phyloP scores from a whole-genome alignment of 2,113 vertebrate species.

The Delphinus delphis region DNA sequence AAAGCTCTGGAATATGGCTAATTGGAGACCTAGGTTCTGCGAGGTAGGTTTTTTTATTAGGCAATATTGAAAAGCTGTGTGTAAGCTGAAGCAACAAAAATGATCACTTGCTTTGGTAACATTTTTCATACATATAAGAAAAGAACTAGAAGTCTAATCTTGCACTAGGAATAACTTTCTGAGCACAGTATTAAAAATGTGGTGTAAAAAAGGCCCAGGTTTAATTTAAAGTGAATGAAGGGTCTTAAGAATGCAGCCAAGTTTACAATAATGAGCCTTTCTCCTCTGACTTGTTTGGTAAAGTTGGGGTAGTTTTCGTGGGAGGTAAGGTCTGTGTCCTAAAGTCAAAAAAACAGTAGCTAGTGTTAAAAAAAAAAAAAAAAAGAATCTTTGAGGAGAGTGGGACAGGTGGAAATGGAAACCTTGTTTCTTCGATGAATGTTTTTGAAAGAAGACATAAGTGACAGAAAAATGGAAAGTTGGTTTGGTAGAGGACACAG shows the following conservation, averaged over 20 bases:
- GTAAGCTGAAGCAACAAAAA: background rate
- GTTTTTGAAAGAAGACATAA: background rate
- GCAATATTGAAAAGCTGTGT: background rate
- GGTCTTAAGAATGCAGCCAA: background rate
- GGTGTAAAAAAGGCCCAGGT: background rate
- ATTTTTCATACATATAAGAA: background rate
- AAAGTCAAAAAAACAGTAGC: background rate
- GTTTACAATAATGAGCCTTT: background rate
- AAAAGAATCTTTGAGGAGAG: background rate
- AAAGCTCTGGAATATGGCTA: background rate
- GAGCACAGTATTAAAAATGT: background rate
- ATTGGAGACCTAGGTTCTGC: background rate
- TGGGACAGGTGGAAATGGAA: background rate
- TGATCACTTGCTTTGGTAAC: background rate
- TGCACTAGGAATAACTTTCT: background rate
- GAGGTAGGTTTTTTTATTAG: background rate
- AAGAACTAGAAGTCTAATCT: constrained; percentile 13
- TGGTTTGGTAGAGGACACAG: background rate
- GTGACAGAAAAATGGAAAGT: background rate
- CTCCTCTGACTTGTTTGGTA: background rate
- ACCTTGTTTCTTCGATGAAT: background rate
- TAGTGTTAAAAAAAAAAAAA: background rate
- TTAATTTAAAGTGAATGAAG: background rate
- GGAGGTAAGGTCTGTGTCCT: background rate
- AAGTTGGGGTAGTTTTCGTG: background rate